These are phyloP conservation scores for Elanus axillaris DNA, from an alignment of 2,113 vertebrate species.

Conservation along the genomic window DNA sequence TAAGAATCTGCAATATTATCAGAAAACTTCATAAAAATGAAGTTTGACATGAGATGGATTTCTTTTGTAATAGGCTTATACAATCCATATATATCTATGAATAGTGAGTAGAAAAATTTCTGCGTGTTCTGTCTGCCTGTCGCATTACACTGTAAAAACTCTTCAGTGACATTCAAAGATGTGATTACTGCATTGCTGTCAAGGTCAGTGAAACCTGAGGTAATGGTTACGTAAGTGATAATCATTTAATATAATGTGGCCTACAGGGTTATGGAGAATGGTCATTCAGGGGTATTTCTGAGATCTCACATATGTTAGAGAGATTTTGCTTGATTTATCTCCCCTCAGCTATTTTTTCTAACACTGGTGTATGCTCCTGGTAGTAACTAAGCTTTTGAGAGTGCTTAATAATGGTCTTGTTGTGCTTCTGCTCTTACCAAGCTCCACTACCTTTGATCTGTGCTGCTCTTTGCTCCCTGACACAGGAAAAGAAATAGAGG, in stretches of 20 bases:
- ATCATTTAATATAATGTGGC: background rate
- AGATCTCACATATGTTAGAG: background rate
- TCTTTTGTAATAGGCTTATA: background rate
- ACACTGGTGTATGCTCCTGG: background rate
- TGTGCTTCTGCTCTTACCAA: background rate
- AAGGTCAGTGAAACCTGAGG: conserved; percentile 33
- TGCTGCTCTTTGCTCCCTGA: background rate
- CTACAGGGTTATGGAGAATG: background rate
- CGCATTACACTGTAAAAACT: background rate
- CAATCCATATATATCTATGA: background rate
- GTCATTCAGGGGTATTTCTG: background rate
- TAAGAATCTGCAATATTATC: background rate
- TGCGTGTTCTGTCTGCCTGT: background rate
- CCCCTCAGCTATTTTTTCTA: background rate
- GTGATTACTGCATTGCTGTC: background rate
- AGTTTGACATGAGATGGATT: background rate
- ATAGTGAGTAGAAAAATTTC: background rate
- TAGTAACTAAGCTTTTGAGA: background rate
- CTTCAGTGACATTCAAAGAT: background rate
- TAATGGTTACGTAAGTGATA: conserved; percentile 20
- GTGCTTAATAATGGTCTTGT: background rate
- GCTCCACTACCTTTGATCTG: background rate
- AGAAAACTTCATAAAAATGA: background rate
- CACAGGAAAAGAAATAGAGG: background rate
- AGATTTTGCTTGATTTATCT: background rate